A percentile compares a stretch with the other conserved stretches of the same genome.
Evolutionary conservation across 2,888 invertebrate genomes (phyloP).

Genomic region (Brachyptera putata): DNA sequence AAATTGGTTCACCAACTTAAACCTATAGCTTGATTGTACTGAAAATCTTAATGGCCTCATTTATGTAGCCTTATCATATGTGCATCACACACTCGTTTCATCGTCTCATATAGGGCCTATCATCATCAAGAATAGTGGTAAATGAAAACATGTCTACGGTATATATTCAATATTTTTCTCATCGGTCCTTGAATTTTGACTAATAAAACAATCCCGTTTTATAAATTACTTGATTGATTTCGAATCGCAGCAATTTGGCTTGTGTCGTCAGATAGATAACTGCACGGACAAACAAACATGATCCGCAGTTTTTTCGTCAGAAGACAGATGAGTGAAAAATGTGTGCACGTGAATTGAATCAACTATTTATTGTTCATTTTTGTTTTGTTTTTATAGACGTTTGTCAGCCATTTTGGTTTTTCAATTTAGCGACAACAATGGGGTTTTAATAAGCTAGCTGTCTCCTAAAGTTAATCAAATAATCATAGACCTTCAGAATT

Average conservation of each 20-base stretch:
- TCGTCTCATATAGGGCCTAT: no score
- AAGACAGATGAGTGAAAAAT: slow-evolving; percentile 18
- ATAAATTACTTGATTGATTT: background rate
- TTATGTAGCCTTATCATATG: no score
- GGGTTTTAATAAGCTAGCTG: slow-evolving; percentile 15
- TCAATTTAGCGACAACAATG: slow-evolving; percentile 19
- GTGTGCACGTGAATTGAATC: slow-evolving; percentile 16
- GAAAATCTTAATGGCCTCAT: no score
- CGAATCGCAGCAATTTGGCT: slow-evolving; percentile 6
- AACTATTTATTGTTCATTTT: slow-evolving; percentile 16
- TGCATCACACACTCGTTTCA: no score
- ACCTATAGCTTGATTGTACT: no score
- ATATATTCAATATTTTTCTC: no score
- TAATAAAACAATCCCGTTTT: no score
- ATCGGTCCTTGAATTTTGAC: background rate
- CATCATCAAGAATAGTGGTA: no score
- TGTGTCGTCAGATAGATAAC: background rate
- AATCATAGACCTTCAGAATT: slow-evolving; percentile 7
- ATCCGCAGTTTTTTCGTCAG: slow-evolving; percentile 2
- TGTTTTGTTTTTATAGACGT: slow-evolving; percentile 9
- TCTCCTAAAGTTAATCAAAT: slow-evolving; percentile 6
- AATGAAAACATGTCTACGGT: no score
- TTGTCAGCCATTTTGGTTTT: slow-evolving; percentile 19
- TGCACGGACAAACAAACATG: background rate
- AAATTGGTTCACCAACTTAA: no score